phyloP scores from a whole-genome alignment of 2,888 invertebrate species.

The Dendrolimus houi region DNA sequence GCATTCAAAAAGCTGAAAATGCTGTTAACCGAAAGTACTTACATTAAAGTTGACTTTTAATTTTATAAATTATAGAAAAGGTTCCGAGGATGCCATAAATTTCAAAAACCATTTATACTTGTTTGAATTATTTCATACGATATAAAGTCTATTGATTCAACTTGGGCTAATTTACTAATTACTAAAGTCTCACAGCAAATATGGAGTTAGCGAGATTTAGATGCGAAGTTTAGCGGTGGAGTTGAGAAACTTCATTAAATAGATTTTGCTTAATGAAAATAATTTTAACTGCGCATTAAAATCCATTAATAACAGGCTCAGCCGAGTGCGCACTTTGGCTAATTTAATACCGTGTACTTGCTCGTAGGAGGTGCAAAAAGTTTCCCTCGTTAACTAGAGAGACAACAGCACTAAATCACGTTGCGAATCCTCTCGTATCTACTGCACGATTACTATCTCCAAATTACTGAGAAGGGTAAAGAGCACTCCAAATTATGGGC shows the following conservation, averaged over 20 bases:
- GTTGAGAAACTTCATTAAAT: background rate
- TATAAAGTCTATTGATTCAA: background rate
- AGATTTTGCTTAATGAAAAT: background rate
- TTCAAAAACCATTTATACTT: no score
- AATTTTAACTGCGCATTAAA: background rate
- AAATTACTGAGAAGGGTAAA: constrained; percentile 41
- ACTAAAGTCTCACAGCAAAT: background rate
- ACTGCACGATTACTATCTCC: constrained; percentile 53
- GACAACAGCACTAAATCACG: constrained; percentile 63
- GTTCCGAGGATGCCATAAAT: no score
- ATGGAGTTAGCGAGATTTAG: background rate
- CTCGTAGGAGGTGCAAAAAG: constrained; percentile 43
- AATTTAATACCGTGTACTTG: constrained; percentile 51
- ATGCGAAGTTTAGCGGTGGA: background rate
- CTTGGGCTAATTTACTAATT: background rate
- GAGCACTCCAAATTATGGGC: constrained; percentile 30
- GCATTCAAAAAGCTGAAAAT: no score
- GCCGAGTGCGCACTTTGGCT: constrained; percentile 23
- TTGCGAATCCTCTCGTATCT: constrained; percentile 42
- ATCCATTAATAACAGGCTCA: background rate
- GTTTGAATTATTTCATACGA: no score
- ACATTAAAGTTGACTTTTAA: no score
- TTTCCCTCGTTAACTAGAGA: constrained; percentile 57
- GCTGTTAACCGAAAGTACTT: no score
- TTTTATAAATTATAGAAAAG: no score